Conservation (phyloP, 2,113 vertebrate species). For the Agelaius tricolor region DNA sequence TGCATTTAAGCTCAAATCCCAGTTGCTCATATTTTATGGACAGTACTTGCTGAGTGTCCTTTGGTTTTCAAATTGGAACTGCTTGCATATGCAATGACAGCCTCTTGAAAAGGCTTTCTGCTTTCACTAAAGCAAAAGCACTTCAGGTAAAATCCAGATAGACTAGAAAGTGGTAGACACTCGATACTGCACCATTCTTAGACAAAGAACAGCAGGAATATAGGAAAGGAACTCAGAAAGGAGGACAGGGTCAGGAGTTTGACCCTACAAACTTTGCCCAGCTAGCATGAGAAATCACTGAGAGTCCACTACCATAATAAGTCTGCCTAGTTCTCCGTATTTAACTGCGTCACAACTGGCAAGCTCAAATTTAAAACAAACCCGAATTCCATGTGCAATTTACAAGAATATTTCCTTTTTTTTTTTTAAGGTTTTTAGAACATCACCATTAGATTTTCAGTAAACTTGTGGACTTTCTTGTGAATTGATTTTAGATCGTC, state of each 20-base stretch:
- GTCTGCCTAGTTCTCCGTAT: not conserved
- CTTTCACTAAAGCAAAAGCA: not conserved
- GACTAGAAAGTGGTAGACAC: not conserved
- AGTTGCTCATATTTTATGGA: not conserved
- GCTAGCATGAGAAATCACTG: constrained; percentile 62
- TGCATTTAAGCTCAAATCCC: not conserved
- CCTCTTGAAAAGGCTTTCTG: not conserved
- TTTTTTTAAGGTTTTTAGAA: not conserved
- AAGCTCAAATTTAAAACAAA: not conserved
- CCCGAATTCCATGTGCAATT: not conserved
- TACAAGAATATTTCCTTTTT: not conserved
- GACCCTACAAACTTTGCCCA: constrained; percentile 67
- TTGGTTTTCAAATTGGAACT: not conserved
- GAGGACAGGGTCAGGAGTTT: constrained; percentile 47
- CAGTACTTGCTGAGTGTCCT: not conserved
- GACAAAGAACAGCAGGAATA: not conserved
- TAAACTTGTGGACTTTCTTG: not conserved
- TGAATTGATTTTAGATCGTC: not conserved
- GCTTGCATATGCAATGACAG: not conserved
- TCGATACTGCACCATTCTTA: not conserved
- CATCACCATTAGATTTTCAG: not conserved
- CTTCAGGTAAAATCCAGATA: not conserved
- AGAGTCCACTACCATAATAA: constrained; percentile 16
- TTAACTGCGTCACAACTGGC: not conserved
- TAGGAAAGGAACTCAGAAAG: not conserved